Evolutionary conservation across 2,888 invertebrate species (phyloP).

Genomic region (Clunio marinus): DNA sequence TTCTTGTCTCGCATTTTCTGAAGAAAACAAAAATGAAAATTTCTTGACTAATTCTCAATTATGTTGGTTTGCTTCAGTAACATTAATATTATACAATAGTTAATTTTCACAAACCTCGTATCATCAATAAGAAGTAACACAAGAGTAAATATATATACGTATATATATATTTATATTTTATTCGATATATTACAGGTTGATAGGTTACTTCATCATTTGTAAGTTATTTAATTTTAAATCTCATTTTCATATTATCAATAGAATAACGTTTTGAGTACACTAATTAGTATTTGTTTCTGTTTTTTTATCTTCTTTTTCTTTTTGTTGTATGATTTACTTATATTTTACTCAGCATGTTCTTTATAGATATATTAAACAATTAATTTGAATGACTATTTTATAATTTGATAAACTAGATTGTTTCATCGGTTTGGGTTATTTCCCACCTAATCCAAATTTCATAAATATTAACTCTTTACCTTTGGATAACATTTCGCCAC

Average conservation of each 20-base stretch:
- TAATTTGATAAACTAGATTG: constrained; percentile 39
- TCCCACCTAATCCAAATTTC: constrained; percentile 84
- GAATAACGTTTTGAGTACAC: constrained; percentile 34
- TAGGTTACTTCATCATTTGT: constrained; percentile 17
- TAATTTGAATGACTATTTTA: constrained; percentile 38
- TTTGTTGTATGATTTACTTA: background rate
- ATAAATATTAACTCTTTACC: constrained; percentile 92
- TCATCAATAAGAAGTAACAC: background rate
- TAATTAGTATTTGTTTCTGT: constrained; percentile 3
- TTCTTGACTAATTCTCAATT: background rate
- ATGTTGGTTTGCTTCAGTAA: constrained; percentile 7
- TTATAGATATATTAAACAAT: constrained; percentile 32
- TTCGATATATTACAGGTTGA: constrained; percentile 23
- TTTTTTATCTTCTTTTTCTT: background rate
- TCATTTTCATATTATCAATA: constrained; percentile 26
- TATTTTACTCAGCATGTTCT: background rate
- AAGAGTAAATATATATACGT: background rate
- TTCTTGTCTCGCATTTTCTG: too few relatives aligned
- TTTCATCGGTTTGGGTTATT: constrained; percentile 55
- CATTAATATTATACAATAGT: constrained; percentile 37
- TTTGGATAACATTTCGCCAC: constrained; percentile 85
- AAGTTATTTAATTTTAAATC: background rate
- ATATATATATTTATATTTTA: background rate
- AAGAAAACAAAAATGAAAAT: too few relatives aligned
- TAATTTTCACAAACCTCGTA: background rate